A percentile compares a stretch with the other conserved stretches of the same genome.
Conservation (phyloP, 2,797 vertebrate genomes). For the Crax fasciolata region DNA sequence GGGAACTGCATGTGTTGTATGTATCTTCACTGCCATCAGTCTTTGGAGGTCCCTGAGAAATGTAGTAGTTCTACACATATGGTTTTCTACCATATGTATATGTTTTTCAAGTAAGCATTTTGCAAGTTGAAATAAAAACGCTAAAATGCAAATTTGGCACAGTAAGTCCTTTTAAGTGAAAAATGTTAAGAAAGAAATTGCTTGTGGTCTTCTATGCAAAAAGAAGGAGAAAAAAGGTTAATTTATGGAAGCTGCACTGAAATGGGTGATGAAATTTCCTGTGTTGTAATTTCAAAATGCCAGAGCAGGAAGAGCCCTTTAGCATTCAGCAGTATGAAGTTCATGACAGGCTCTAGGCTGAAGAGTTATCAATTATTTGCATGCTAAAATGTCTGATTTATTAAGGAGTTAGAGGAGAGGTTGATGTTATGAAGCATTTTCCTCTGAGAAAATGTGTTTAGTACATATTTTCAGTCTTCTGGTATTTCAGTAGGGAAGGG, state of each 20-base stretch:
- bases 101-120: neutral
- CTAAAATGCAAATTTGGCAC: neutral
- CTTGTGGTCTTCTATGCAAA: neutral
- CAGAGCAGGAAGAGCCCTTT: neutral
- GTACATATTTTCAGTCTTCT: neutral
- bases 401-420: neutral
- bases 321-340: neutral
- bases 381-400: neutral
- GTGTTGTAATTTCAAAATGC: neutral
- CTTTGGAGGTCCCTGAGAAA: neutral
- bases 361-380: neutral
- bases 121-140: neutral
- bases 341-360: neutral
- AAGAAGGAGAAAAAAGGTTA: neutral
- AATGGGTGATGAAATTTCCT: neutral
- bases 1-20: neutral
- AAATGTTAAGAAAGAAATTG: slow-evolving; percentile 6
- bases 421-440: neutral
- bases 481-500: neutral
- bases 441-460: neutral
- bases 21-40: neutral
- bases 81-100: neutral
- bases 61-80: neutral
- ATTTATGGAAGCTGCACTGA: neutral
- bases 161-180: neutral